Percentiles rank a stretch among this genome's conserved stretches.
These are phyloP conservation scores for Proteles cristata DNA, from an alignment of 2,113 vertebrate genomes.

Conservation along the genomic window DNA sequence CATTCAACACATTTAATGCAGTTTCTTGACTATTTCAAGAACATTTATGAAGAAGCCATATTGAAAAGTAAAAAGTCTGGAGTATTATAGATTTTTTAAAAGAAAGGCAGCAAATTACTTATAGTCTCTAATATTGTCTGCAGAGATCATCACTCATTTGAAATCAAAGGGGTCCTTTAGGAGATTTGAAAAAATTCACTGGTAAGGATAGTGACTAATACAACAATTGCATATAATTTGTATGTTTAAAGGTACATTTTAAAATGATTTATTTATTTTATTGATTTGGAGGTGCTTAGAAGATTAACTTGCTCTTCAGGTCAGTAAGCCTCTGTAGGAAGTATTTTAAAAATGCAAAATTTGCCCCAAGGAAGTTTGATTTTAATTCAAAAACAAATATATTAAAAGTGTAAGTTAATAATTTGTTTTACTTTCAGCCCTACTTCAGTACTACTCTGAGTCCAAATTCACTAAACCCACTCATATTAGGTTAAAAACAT, in stretches of 20 bases:
- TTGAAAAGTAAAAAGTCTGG: constrained; percentile 65
- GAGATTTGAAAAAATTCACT: constrained; percentile 48
- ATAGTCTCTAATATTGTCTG: background rate
- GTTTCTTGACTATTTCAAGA: constrained; percentile 78
- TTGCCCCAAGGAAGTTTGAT: background rate
- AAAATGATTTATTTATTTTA: background rate
- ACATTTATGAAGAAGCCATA: constrained; percentile 67
- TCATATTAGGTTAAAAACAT: constrained; percentile 21
- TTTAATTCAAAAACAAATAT: background rate
- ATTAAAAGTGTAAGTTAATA: constrained; percentile 19
- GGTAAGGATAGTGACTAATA: background rate
- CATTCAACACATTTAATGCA: constrained; percentile 65
- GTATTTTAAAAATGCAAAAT: constrained; percentile 44
- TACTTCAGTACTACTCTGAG: background rate
- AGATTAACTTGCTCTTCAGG: background rate
- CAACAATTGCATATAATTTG: constrained; percentile 10
- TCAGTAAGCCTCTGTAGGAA: background rate
- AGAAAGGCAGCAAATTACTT: constrained; percentile 61
- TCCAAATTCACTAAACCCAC: background rate
- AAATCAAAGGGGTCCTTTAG: constrained; percentile 34
- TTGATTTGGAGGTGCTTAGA: constrained; percentile 36
- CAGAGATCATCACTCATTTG: constrained; percentile 40
- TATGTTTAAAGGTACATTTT: constrained; percentile 15
- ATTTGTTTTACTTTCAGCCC: constrained; percentile 15
- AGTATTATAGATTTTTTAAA: constrained; percentile 66